These are phyloP conservation scores for Drosophila pachea DNA, from an alignment of 1,140 invertebrate genomes.

Conservation along the genomic window DNA sequence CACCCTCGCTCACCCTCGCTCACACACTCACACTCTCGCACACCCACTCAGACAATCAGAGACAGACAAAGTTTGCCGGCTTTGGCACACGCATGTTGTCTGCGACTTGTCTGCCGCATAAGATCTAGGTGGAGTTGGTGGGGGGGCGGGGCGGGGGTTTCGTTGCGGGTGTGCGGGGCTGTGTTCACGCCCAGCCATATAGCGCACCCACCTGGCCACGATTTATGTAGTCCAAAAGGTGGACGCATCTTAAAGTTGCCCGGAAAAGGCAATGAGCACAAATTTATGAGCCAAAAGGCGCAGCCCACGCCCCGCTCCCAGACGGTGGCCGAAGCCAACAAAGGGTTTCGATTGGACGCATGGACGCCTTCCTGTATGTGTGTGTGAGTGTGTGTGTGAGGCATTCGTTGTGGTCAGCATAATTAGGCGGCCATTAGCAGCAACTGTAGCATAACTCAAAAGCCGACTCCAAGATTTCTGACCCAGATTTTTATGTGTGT, in stretches of 20 bases:
- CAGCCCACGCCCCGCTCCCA: not conserved
- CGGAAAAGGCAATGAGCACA: constrained; percentile 47
- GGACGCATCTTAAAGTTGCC: constrained; percentile 50
- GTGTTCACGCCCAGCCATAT: constrained; percentile 15
- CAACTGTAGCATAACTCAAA: constrained; percentile 51
- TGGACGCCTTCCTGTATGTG: not conserved
- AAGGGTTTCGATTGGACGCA: constrained; percentile 9
- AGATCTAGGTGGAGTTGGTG: constrained; percentile 16
- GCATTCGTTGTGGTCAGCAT: constrained; percentile 55
- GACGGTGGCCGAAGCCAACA: not conserved
- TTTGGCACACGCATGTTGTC: constrained; percentile 68
- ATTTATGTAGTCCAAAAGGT: constrained; percentile 71
- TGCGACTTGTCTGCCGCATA: constrained; percentile 66
- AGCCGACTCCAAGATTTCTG: constrained; percentile 44
- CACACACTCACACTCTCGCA: constrained; percentile 23
- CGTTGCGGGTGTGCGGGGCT: too few relatives aligned
- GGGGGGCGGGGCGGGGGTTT: not conserved
- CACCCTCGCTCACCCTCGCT: constrained; percentile 13
- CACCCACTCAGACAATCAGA: constrained; percentile 37
- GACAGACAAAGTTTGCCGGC: constrained; percentile 66
- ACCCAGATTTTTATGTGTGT: constrained; percentile 38
- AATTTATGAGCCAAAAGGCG: constrained; percentile 59
- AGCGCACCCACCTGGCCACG: constrained; percentile 68
- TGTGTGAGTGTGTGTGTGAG: constrained; percentile 2
- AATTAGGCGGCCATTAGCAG: constrained; percentile 75